Evolutionary conservation across 1,140 invertebrate species (phyloP).

Genomic region (Tribolium madens): DNA sequence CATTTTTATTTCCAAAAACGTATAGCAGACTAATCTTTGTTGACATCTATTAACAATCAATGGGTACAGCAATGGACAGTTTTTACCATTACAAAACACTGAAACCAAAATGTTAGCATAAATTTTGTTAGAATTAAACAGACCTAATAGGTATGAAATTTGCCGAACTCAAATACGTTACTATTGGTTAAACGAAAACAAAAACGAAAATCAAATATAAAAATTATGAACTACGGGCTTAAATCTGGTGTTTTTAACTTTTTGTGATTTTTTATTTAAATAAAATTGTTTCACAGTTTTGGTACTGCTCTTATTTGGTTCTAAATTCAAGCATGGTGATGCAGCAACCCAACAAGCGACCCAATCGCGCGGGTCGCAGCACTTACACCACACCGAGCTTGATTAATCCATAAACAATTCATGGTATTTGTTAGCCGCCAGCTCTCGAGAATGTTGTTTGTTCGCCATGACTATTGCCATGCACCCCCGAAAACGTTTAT

Average conservation of each 20-base stretch:
- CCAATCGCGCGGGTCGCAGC: conserved; percentile 31
- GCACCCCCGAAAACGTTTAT: conserved; percentile 46
- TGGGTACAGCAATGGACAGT: background rate
- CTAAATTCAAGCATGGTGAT: background rate
- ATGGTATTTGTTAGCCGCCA: conserved; percentile 61
- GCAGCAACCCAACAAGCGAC: conserved; percentile 44
- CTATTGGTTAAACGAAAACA: background rate
- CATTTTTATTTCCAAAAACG: background rate
- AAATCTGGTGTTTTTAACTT: background rate
- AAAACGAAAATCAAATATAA: too few species aligned
- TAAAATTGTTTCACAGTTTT: background rate
- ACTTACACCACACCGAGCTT: conserved; percentile 45
- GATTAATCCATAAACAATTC: conserved; percentile 64
- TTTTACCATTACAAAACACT: background rate
- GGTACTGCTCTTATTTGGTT: background rate
- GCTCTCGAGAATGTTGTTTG: conserved; percentile 49
- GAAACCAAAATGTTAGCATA: background rate
- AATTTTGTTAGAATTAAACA: background rate
- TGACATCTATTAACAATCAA: background rate
- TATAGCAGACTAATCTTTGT: background rate
- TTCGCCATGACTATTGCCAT: conserved; percentile 48
- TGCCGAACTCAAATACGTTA: background rate
- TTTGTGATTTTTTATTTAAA: background rate
- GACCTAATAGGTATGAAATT: background rate
- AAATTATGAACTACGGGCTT: too few species aligned